Conservation (phyloP, 2,888 invertebrate genomes). For the Entomobrya proxima region DNA sequence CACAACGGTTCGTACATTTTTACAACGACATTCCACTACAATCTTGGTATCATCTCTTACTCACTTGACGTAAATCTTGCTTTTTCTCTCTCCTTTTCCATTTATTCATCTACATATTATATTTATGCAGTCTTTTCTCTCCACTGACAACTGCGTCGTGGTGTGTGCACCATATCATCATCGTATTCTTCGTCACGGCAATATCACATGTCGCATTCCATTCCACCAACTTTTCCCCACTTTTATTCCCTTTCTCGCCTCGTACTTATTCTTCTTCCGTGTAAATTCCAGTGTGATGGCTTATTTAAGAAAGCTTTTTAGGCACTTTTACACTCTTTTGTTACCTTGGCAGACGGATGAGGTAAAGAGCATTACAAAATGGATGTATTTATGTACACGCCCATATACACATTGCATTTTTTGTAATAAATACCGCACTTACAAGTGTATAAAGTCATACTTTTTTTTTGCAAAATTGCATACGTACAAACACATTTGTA, state of each 20-base stretch:
- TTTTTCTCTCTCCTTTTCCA: not conserved
- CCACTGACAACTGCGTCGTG: not conserved
- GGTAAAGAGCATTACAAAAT: not conserved
- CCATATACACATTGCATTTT: constrained; percentile 28
- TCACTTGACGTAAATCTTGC: not conserved
- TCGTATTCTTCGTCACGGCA: not conserved
- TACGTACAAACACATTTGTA: no score
- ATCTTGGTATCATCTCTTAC: not conserved
- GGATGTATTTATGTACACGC: not conserved
- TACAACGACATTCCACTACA: not conserved
- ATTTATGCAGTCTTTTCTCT: not conserved
- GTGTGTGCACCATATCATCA: not conserved
- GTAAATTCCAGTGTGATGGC: not conserved
- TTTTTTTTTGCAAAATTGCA: no score
- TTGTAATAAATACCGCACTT: not conserved
- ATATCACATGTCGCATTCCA: constrained; percentile 11
- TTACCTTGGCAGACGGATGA: no score
- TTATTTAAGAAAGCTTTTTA: constrained; percentile 1
- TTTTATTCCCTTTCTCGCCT: not conserved
- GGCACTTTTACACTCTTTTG: constrained; percentile 4
- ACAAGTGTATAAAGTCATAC: no score
- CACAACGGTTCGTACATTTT: not conserved
- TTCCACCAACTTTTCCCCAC: not conserved
- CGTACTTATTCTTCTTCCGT: no score
- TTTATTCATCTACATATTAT: not conserved